phyloP scores from a whole-genome alignment of 2,888 invertebrate genomes.

The Papilio protenor region DNA sequence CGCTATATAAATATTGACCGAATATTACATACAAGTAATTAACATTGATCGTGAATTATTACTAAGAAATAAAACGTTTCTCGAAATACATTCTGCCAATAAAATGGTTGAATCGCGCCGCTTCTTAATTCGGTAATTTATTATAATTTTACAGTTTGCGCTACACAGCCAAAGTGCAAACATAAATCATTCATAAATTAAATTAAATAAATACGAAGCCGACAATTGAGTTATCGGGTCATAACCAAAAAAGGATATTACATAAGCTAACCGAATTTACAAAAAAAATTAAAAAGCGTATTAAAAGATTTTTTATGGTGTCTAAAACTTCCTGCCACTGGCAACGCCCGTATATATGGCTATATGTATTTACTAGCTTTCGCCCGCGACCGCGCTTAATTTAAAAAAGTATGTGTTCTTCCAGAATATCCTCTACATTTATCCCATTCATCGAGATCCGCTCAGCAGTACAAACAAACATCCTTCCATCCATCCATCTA shows the following conservation, averaged over 20 bases:
- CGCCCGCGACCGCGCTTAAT: too few relatives aligned
- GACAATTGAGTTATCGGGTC: slow-evolving; percentile 7
- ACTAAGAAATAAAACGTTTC: slow-evolving; percentile 21
- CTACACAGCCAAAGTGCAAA: slow-evolving; percentile 2
- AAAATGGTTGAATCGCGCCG: slow-evolving; percentile 24
- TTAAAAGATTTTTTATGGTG: too few relatives aligned
- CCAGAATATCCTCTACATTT: too few relatives aligned
- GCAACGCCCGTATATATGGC: too few relatives aligned
- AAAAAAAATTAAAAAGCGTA: neutral
- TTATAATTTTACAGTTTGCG: slow-evolving; percentile 29
- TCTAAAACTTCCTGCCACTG: too few relatives aligned
- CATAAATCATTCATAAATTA: slow-evolving; percentile 33
- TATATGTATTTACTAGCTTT: too few relatives aligned
- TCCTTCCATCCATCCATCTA: too few relatives aligned
- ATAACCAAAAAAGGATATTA: neutral
- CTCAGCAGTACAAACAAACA: too few relatives aligned
- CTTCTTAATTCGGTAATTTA: slow-evolving; percentile 41
- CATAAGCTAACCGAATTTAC: neutral
- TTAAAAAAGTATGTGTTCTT: too few relatives aligned
- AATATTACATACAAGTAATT: slow-evolving; percentile 26
- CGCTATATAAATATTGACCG: slow-evolving; percentile 11
- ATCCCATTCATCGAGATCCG: too few relatives aligned
- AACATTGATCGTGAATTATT: slow-evolving; percentile 37
- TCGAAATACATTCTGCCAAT: slow-evolving; percentile 22
- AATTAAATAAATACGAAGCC: neutral